Evolutionary conservation across 2,113 vertebrate genomes (phyloP).

Genomic region (Tachuris rubrigastra): DNA sequence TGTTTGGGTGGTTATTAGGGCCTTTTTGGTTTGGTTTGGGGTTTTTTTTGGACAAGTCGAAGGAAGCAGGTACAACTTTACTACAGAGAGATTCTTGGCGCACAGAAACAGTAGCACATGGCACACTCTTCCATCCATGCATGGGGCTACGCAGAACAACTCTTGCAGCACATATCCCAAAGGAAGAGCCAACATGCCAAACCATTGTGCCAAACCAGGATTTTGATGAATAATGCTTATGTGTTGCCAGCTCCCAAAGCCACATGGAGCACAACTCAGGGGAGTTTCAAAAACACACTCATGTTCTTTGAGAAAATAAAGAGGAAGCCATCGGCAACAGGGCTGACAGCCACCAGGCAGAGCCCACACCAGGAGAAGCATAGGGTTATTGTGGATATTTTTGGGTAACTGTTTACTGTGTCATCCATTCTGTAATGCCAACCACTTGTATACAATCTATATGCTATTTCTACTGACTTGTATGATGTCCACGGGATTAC

Average conservation of each 20-base stretch:
- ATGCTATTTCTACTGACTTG: not conserved
- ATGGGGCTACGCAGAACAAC: rapidly evolving
- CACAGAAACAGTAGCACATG: not conserved
- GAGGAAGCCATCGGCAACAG: not conserved
- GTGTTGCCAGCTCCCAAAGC: not conserved
- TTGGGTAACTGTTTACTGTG: not conserved
- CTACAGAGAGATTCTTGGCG: not conserved
- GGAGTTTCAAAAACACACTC: not conserved
- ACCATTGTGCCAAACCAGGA: rapidly evolving
- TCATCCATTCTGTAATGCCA: not conserved
- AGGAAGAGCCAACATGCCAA: not conserved
- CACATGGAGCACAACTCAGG: not conserved
- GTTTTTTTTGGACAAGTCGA: not conserved
- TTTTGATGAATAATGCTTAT: not conserved
- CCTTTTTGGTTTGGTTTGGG: not conserved
- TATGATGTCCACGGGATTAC: rapidly evolving
- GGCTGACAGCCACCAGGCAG: not conserved
- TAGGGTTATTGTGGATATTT: no score
- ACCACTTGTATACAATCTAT: not conserved
- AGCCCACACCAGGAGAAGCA: not conserved
- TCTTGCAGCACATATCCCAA: not conserved
- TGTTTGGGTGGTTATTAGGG: not conserved
- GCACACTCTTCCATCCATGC: rapidly evolving
- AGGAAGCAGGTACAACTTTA: not conserved
- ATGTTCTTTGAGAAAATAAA: not conserved